These are phyloP conservation scores for Eilema griseolum DNA, from an alignment of 2,888 invertebrate species.

Conservation along the genomic window DNA sequence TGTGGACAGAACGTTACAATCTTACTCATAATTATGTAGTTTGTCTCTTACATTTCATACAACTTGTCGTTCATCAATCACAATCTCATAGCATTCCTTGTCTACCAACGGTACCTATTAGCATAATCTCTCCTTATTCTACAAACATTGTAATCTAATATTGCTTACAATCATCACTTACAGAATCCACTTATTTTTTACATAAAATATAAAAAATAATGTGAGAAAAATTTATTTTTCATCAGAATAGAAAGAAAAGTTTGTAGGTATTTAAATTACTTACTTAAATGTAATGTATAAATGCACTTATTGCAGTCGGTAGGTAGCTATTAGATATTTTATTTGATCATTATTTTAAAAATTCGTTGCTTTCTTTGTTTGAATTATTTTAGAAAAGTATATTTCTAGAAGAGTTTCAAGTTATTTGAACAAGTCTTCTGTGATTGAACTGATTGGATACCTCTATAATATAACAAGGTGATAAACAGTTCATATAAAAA, in stretches of 20 bases:
- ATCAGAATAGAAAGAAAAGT: neutral
- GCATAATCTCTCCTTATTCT: neutral
- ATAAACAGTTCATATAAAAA: too few relatives aligned
- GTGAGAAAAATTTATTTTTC: neutral
- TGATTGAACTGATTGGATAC: neutral
- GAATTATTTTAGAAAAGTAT: neutral
- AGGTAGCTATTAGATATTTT: neutral
- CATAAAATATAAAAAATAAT: neutral
- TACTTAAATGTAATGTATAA: too few relatives aligned
- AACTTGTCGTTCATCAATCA: neutral
- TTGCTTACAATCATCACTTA: conserved; percentile 47
- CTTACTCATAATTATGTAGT: conserved; percentile 25
- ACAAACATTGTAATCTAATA: conserved; percentile 31
- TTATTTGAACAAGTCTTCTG: too few relatives aligned
- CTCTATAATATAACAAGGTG: too few relatives aligned
- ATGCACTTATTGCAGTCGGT: too few relatives aligned
- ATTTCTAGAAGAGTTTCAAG: too few relatives aligned
- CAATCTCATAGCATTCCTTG: neutral
- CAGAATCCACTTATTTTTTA: conserved; percentile 14
- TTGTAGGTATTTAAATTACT: too few relatives aligned
- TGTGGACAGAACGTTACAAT: conserved; percentile 55
- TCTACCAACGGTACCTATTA: too few relatives aligned
- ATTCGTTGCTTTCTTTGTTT: neutral
- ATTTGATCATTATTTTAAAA: neutral
- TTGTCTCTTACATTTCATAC: conserved; percentile 11